phyloP scores from a whole-genome alignment of 2,888 invertebrate species.

The Drosophila kokeensis region DNA sequence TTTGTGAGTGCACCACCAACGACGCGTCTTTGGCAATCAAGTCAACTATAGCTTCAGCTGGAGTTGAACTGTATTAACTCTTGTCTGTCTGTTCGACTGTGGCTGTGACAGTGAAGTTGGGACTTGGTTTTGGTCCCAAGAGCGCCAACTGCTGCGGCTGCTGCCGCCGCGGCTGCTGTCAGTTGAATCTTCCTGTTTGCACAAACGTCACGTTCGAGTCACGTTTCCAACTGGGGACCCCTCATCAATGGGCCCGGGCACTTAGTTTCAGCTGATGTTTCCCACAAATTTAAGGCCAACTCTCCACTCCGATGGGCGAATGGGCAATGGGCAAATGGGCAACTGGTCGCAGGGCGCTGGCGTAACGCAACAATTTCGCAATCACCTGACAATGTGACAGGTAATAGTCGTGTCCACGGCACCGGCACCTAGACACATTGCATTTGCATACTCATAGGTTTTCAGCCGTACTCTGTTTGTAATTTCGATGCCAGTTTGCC shows the following conservation, averaged over 20 bases:
- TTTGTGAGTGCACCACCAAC: conserved; percentile 58
- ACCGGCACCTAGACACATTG: conserved; percentile 62
- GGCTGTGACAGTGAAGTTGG: conserved; percentile 44
- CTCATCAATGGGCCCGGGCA: conserved; percentile 65
- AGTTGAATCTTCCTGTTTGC: conserved; percentile 80
- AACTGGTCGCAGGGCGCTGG: conserved; percentile 59
- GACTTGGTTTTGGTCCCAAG: conserved; percentile 50
- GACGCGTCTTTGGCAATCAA: conserved; percentile 70
- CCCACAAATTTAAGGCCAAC: conserved; percentile 76
- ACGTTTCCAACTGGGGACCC: conserved; percentile 75
- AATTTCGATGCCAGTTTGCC: conserved; percentile 63
- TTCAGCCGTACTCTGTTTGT: conserved; percentile 50
- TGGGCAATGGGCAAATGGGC: conserved; percentile 19
- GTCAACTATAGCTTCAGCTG: conserved; percentile 62
- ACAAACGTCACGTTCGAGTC: conserved; percentile 81
- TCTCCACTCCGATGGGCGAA: conserved; percentile 37
- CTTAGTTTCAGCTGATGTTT: conserved; percentile 75
- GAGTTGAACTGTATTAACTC: conserved; percentile 77
- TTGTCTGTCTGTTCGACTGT: conserved; percentile 61
- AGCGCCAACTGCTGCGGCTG: conserved; percentile 70
- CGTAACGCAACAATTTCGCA: conserved; percentile 81
- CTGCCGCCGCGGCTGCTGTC: conserved; percentile 65
- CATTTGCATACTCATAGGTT: conserved; percentile 67
- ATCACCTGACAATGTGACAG: conserved; percentile 83
- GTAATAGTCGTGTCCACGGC: conserved; percentile 79